These are phyloP conservation scores for Wasmannia auropunctata DNA, from an alignment of 1,140 invertebrate genomes.

Conservation along the genomic window DNA sequence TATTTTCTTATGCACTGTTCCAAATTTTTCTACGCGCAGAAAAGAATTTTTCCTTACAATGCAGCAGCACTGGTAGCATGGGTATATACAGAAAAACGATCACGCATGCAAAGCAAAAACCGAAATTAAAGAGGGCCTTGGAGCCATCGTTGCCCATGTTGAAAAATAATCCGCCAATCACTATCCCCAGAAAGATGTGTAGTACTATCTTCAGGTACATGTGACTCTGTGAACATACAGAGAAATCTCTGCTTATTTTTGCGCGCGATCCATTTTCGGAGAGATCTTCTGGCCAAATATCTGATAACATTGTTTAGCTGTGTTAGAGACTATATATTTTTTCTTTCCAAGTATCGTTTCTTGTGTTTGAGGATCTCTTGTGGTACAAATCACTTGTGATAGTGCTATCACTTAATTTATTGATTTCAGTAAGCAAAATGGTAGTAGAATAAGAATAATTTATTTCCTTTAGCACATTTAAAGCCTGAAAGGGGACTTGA, in stretches of 20 bases:
- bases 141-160: constrained; percentile 92
- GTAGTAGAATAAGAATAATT: no score
- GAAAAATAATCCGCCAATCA: constrained; percentile 89
- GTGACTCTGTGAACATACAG: constrained; percentile 87
- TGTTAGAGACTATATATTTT: not conserved
- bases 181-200: constrained; percentile 89
- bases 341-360: not conserved
- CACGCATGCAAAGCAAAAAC: constrained; percentile 91
- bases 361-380: not conserved
- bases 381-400: not conserved
- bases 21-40: not conserved
- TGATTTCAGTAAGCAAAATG: not conserved
- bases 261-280: not conserved
- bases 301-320: not conserved
- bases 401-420: no score
- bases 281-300: not conserved
- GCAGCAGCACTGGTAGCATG: constrained; percentile 91
- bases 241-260: constrained; percentile 38
- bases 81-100: constrained; percentile 92
- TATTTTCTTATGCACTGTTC: not conserved
- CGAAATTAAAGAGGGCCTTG: constrained; percentile 93
- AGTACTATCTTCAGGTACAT: constrained; percentile 89
- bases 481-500: no score
- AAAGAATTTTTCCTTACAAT: constrained; percentile 87
- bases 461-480: no score